Evolutionary conservation across 2,888 invertebrate genomes (phyloP).

Genomic region (Xylota sylvarum): DNA sequence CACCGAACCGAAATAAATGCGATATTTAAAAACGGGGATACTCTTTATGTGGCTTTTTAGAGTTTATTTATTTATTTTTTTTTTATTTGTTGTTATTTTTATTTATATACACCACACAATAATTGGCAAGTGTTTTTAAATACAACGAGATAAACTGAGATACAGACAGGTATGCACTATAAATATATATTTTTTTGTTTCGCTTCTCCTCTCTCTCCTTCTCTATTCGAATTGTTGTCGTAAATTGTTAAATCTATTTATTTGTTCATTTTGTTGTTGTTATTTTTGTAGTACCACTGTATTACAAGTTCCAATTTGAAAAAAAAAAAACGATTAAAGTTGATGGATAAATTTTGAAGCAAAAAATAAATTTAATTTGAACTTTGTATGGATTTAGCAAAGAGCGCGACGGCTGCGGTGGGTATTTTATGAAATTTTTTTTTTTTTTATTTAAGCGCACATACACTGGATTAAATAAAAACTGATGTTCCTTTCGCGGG

Average conservation of each 20-base stretch:
- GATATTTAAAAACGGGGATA: constrained; percentile 49
- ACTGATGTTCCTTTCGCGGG: neutral
- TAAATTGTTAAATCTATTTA: constrained; percentile 48
- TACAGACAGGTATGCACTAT: constrained; percentile 68
- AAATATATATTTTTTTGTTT: constrained; percentile 41
- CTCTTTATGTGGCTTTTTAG: constrained; percentile 25
- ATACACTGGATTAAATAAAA: neutral
- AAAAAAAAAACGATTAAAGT: constrained; percentile 19
- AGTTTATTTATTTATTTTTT: constrained; percentile 34
- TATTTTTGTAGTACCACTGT: constrained; percentile 21
- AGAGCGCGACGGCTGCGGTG: constrained; percentile 43
- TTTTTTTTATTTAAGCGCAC: constrained; percentile 19
- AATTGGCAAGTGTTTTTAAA: constrained; percentile 73
- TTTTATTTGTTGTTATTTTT: constrained; percentile 34
- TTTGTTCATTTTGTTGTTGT: constrained; percentile 35
- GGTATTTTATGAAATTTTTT: constrained; percentile 35
- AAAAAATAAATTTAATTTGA: neutral
- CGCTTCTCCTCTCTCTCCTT: neutral
- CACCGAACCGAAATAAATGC: constrained; percentile 74
- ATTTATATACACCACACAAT: constrained; percentile 69
- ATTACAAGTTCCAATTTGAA: constrained; percentile 35
- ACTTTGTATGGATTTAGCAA: constrained; percentile 30
- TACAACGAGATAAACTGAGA: constrained; percentile 60
- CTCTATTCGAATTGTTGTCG: constrained; percentile 31
- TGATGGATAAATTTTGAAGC: constrained; percentile 28